These are phyloP conservation scores for Chromobotia macracanthus DNA, from an alignment of 2,797 vertebrate genomes.

Conservation along the genomic window DNA sequence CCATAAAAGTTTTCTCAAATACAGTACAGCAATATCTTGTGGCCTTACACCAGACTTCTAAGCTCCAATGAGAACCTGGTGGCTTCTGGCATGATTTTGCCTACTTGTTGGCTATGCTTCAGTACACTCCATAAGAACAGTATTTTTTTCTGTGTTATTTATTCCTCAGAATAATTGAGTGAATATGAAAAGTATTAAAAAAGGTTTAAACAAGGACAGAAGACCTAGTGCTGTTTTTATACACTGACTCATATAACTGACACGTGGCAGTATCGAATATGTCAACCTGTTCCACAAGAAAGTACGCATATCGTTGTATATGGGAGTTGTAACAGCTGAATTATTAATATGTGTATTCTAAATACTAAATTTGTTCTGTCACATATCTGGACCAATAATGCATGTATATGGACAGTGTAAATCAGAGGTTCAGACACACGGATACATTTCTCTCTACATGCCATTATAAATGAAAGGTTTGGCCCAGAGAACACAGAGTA, in stretches of 20 bases:
- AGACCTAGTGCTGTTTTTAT: neutral
- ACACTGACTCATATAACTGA: neutral
- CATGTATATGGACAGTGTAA: neutral
- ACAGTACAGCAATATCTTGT: conserved; percentile 13
- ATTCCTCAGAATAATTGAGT: neutral
- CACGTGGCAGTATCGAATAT: neutral
- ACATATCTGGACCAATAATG: neutral
- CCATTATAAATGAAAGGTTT: conserved; percentile 12
- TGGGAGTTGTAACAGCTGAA: neutral
- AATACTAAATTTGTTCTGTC: neutral
- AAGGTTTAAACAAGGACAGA: neutral
- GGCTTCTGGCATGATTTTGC: neutral
- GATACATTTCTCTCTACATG: neutral
- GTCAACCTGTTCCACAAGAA: neutral
- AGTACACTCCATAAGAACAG: neutral
- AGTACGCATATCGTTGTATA: neutral
- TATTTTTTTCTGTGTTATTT: neutral
- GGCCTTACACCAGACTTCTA: neutral
- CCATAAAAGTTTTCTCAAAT: neutral
- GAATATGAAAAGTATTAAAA: neutral
- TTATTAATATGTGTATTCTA: neutral
- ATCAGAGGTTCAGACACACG: conserved; percentile 1
- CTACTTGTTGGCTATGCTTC: neutral
- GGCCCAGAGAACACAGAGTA: conserved; percentile 10
- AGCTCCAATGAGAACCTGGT: neutral